These are phyloP conservation scores for Toxotes chatareus DNA, from an alignment of 2,113 vertebrate species.

Conservation along the genomic window DNA sequence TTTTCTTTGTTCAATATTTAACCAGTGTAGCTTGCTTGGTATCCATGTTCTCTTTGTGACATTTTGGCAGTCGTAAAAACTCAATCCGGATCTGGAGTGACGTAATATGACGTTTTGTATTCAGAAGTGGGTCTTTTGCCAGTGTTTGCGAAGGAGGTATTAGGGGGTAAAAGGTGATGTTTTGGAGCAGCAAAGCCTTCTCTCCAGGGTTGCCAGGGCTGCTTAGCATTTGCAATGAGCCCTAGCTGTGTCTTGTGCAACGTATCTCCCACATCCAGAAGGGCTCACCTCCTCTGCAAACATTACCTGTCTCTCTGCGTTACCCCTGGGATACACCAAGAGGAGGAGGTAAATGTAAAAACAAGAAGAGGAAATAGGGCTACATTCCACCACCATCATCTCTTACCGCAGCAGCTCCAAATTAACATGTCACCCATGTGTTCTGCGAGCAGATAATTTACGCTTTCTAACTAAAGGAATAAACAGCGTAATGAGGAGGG, in stretches of 20 bases:
- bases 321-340: constrained; percentile 56
- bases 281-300: constrained; percentile 79
- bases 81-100: constrained; percentile 20
- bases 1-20: constrained; percentile 34
- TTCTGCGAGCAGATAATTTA: constrained; percentile 66
- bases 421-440: constrained; percentile 69
- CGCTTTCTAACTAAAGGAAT: constrained; percentile 67
- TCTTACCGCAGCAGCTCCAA: constrained; percentile 45
- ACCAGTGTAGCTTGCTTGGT: constrained; percentile 29
- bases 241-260: constrained; percentile 59
- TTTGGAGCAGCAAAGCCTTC: constrained; percentile 63
- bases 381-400: constrained; percentile 32
- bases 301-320: constrained; percentile 74
- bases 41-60: constrained; percentile 27
- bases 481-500: constrained; percentile 70
- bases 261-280: constrained; percentile 74
- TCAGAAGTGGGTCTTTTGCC: constrained; percentile 45
- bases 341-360: constrained; percentile 47
- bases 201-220: constrained; percentile 66
- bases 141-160: constrained; percentile 63
- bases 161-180: constrained; percentile 67
- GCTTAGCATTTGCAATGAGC: constrained; percentile 81
- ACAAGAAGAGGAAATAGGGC: constrained; percentile 47
- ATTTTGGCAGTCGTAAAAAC: constrained; percentile 42
- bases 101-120: constrained; percentile 50